Base-by-base conservation (phyloP, 2,888 invertebrate genomes). In the Lycocerus yunnanus region DNA sequence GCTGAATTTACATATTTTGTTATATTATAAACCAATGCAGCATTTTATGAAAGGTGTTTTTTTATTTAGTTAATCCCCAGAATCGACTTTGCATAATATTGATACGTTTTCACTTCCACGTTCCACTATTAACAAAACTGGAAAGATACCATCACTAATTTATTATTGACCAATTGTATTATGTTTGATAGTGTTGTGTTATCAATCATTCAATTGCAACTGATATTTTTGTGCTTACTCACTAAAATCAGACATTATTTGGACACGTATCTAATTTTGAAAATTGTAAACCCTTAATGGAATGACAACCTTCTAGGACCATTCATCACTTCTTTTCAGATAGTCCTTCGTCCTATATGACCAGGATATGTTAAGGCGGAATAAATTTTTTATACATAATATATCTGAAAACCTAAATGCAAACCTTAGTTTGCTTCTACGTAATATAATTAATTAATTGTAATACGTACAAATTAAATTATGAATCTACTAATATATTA, bases 1-100 rank as follows among this genome's bases (percentile, higher is more conserved):
- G 69, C 76, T 70, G 75, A 72, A 79, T 79, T 78, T 78, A 73
- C 79, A 79, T 79, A 79, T 78, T 79, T 75, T 15, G 59, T 20
- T 63, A 18, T 63, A n/a, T 18, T 9, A 16, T 16, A 63, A 63
- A 16, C 61, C 13, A 63, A 63, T 63, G 61, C 18, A 63, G 61
- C 61, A 18, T 63, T 63, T 63, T 18, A 63, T 63, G 20, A 9
- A 18, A 63, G 61, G 61, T 63, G 61, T 63, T 61, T 63, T 63
- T 43, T 43, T 43, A 43, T 43, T 43, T n/a, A 43, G 43, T 43
- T 43, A 43, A 43, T 43, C 43, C 43, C n/a, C 0, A 43, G 43
- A n/a, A 43, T 43, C 43, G n/a, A n/a, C 43, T 43, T 43, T 43
- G 43, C 43, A 43, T 43, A 43, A n/a, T n/a, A 43, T n/a, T 1